These are phyloP conservation scores for Garra rufa DNA, from an alignment of 2,113 vertebrate species.

Conservation along the genomic window DNA sequence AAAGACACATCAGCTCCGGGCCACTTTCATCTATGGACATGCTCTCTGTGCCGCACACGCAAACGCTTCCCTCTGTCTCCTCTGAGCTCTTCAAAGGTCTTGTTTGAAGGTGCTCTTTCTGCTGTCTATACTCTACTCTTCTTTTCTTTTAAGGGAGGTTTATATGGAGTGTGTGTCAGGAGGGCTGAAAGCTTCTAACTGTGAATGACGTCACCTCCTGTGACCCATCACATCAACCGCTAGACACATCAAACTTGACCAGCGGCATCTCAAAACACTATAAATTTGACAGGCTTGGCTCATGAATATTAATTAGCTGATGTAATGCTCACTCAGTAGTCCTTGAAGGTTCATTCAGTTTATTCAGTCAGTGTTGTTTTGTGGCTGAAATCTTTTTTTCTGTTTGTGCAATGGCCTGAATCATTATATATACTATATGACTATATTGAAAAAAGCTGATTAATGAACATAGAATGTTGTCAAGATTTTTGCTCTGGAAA, in stretches of 20 bases:
- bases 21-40: slow-evolving; percentile 74
- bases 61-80: slow-evolving; percentile 24
- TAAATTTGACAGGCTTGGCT: neutral
- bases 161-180: neutral
- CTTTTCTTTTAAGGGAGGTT: slow-evolving; percentile 1
- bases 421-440: too few species aligned
- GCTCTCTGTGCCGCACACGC: slow-evolving; percentile 44
- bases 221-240: neutral
- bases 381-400: too few species aligned
- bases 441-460: too few species aligned
- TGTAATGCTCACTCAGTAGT: neutral
- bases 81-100: slow-evolving; percentile 36
- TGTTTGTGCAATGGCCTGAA: neutral
- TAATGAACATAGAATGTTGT: too few species aligned
- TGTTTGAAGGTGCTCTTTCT: slow-evolving; percentile 36
- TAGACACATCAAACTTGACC: neutral
- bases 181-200: neutral
- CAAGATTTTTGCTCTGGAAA: too few species aligned
- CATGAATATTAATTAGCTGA: slow-evolving; percentile 7
- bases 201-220: neutral
- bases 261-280: neutral
- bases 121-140: slow-evolving; percentile 19
- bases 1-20: slow-evolving; percentile 55
- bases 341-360: neutral
- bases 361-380: neutral